Conservation (phyloP, 2,888 invertebrate genomes). For the Tridacna gigas region DNA sequence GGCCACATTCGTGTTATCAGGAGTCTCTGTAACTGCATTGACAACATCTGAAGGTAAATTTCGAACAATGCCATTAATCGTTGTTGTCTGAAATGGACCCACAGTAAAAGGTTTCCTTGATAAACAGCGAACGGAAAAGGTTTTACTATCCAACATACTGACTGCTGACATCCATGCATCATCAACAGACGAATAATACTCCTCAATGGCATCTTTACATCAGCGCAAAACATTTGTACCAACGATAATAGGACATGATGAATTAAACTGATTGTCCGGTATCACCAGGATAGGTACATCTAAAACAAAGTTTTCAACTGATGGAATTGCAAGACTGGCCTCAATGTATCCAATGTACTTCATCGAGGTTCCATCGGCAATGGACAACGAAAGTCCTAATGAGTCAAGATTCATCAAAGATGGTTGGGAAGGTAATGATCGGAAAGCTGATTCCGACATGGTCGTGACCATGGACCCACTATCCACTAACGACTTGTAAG, state of each 20-base stretch:
- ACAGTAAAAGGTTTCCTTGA: not conserved
- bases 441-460: not conserved
- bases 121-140: not conserved
- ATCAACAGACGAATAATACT: not conserved
- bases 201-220: not conserved
- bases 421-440: not conserved
- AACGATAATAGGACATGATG: constrained; percentile 22
- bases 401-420: not conserved
- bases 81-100: not conserved
- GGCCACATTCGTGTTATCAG: not conserved
- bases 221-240: constrained; percentile 37
- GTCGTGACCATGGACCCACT: not conserved
- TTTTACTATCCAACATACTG: not conserved
- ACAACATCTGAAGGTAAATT: not conserved
- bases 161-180: not conserved
- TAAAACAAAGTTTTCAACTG: not conserved
- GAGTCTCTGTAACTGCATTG: not conserved
- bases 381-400: not conserved
- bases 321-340: not conserved
- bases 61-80: not conserved
- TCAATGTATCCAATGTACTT: constrained; percentile 11
- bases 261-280: constrained; percentile 10
- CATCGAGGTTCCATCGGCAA: constrained; percentile 9
- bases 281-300: constrained; percentile 10
- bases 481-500: not conserved